Conservation (phyloP, 53 echinoderm and acorn worm genomes). For the Paelopatides confundens region DNA sequence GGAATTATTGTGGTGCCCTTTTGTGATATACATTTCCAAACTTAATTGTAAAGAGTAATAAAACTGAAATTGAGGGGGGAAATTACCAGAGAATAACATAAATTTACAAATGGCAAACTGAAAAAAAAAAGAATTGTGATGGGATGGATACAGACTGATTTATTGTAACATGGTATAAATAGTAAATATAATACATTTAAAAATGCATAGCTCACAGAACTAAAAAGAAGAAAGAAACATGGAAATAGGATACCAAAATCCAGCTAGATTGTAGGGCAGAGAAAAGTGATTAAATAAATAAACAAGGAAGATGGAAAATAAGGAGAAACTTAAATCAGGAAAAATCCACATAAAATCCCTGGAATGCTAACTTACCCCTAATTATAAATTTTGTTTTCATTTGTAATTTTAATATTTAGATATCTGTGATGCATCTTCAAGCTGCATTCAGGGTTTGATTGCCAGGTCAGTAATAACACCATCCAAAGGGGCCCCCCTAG, state of each 20-base stretch:
- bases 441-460: too few species aligned
- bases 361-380: not conserved
- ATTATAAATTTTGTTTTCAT: too few species aligned
- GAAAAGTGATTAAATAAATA: not conserved
- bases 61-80: too few species aligned
- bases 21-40: too few species aligned
- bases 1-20: too few species aligned
- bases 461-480: too few species aligned
- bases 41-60: too few species aligned
- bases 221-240: not conserved
- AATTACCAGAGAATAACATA: too few species aligned
- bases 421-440: too few species aligned
- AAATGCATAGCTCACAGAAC: conserved; percentile 30
- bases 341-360: not conserved
- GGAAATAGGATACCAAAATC: not conserved
- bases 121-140: not conserved
- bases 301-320: not conserved
- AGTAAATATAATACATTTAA: conserved; percentile 33
- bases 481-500: too few species aligned
- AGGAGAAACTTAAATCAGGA: not conserved
- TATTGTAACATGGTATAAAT: conserved; percentile 33
- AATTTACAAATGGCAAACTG: too few species aligned
- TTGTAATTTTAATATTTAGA: too few species aligned
- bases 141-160: conserved; percentile 45
- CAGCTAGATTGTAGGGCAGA: not conserved